phyloP scores from a whole-genome alignment of 2,797 vertebrate species.

The Muraenolepis orangiensis region DNA sequence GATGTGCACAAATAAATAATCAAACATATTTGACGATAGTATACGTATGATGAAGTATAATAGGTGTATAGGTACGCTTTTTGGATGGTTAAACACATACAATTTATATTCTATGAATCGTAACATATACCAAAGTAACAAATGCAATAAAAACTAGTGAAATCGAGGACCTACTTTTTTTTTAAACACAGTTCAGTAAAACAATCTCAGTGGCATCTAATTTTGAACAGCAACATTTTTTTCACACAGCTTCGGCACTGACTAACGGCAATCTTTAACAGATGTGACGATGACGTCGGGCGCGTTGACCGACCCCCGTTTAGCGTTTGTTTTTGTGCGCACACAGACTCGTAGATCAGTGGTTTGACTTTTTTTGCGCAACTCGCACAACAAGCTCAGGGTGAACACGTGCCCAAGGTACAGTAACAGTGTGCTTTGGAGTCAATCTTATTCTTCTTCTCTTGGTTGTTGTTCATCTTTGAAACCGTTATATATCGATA shows the following conservation, averaged over 20 bases:
- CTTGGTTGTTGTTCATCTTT: no score
- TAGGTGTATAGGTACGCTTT: conserved; percentile 1
- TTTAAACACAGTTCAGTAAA: neutral
- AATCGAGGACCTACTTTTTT: neutral
- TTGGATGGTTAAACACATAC: conserved; percentile 3
- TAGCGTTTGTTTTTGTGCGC: neutral
- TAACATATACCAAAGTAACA: conserved; percentile 45
- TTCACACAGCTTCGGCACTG: neutral
- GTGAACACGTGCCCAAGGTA: conserved; percentile 44
- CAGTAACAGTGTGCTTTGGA: conserved; percentile 94
- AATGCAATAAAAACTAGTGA: neutral
- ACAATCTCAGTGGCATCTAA: neutral
- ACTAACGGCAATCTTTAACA: neutral
- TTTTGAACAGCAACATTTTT: conserved; percentile 1
- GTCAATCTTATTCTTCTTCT: conserved; percentile 67
- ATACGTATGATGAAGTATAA: neutral
- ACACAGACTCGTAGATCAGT: neutral
- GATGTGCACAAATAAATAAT: conserved; percentile 2
- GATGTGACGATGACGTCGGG: neutral
- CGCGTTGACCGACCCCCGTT: neutral
- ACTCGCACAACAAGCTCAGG: neutral
- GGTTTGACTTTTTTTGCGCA: neutral
- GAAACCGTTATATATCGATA: conserved; percentile 55
- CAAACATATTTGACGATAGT: neutral
- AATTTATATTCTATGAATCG: conserved; percentile 21